These are phyloP conservation scores for Pristionchus japonicus DNA, from an alignment of 2,888 invertebrate species.

Conservation along the genomic window DNA sequence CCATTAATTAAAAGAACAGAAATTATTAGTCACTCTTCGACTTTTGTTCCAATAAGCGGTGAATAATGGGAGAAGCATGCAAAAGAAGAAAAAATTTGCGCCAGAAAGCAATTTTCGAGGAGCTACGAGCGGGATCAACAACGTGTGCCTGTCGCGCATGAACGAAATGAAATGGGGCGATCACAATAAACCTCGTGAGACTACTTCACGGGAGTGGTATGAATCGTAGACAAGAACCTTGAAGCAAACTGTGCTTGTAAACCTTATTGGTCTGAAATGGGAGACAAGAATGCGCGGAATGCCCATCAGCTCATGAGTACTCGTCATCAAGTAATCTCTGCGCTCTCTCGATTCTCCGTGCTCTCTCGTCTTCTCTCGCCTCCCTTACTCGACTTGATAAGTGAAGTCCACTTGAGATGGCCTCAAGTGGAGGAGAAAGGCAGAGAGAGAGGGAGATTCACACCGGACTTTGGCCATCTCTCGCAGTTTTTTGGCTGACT, in stretches of 20 bases:
- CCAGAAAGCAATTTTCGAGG: background rate
- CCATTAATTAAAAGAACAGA: background rate
- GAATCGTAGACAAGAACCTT: background rate
- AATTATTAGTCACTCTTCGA: background rate
- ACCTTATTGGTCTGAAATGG: background rate
- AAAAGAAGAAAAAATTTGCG: background rate
- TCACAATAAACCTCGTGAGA: background rate
- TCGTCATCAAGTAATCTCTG: background rate
- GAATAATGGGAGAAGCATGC: no score
- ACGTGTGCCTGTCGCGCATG: no score
- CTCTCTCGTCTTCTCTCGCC: background rate
- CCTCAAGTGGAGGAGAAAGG: background rate
- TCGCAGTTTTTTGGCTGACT: background rate
- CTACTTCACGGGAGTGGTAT: background rate
- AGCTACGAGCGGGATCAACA: background rate
- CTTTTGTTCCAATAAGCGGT: no score
- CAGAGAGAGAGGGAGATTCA: background rate
- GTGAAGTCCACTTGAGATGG: constrained; percentile 16
- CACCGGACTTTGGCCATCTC: background rate
- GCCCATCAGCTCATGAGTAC: background rate
- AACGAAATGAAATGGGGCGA: background rate
- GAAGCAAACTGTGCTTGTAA: background rate
- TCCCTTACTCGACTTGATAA: background rate
- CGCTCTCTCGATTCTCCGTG: background rate
- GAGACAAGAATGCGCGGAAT: constrained; percentile 16